A percentile compares a stretch with the other conserved stretches of the same genome.
These are phyloP conservation scores for Scolopax bukidnonensis DNA, from an alignment of 2,797 vertebrate species.

Conservation along the genomic window DNA sequence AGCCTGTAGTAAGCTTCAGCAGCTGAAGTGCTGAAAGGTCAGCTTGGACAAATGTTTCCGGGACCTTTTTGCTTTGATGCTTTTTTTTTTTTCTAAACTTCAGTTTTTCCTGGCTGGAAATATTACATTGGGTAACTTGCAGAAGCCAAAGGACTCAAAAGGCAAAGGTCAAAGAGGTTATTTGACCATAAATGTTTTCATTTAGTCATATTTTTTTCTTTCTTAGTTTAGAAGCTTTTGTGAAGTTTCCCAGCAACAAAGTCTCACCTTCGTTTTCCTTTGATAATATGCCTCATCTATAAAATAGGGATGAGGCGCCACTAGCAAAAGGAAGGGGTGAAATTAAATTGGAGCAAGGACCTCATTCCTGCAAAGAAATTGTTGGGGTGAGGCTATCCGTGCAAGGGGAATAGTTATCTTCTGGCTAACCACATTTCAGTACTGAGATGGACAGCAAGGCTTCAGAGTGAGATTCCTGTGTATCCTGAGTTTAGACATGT, in stretches of 20 bases:
- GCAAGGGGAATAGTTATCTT: background rate
- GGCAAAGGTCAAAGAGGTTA: background rate
- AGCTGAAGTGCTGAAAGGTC: background rate
- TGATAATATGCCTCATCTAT: fast-evolving
- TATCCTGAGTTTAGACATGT: background rate
- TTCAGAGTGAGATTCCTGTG: background rate
- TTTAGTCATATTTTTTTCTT: background rate
- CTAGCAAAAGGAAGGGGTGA: background rate
- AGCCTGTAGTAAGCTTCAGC: background rate
- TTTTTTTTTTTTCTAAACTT: background rate
- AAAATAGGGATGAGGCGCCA: background rate
- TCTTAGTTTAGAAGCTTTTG: background rate
- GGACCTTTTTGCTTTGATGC: background rate
- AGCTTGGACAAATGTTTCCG: background rate
- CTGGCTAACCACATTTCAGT: background rate
- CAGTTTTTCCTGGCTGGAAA: background rate
- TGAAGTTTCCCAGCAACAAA: background rate
- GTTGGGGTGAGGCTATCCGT: background rate
- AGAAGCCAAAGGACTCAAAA: background rate
- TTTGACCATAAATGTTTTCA: background rate
- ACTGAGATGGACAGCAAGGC: background rate
- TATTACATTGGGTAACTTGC: background rate
- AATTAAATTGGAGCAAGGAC: background rate
- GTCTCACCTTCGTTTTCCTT: background rate
- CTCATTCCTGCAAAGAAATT: background rate